Evolutionary conservation across 2,797 vertebrate genomes (phyloP), one percentile per base, ranked within the genome.

Genomic region (Squalus acanthias): DNA sequence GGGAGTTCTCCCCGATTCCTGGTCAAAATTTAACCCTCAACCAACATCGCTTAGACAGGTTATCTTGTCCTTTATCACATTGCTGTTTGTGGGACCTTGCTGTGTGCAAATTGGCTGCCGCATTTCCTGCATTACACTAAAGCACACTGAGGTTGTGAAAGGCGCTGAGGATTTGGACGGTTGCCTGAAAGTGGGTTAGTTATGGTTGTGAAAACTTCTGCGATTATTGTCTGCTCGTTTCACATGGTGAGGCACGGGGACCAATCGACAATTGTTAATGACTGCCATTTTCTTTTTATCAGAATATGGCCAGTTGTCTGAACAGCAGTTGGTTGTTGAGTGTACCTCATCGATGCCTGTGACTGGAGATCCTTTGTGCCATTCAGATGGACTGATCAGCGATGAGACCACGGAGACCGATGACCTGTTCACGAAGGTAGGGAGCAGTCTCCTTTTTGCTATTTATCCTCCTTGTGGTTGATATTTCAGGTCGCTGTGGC

Each of bases 401-500:
- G 96, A 97, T 24, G 98, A 99, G 96, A 97, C 98, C 0, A 98
- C 98, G 97, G 98, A 98, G 20, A 8, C 91, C 94, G 98, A 99
- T 96, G 97, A 97, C 95, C 96, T 98, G 97, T 99, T 99, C 97
- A 97, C 97, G 97, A 99, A 99, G 99, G 99, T 99, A 98, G 96
- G 97, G n/a, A 20, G n/a, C 24, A 93, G 63, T 24, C 5, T 93
- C n/a, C 91, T 69, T 93, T 82, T 60, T 39, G 7, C 91, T 24
- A 3, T 33, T 8, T 2, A 46, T 26, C 2, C 7, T 92, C 13
- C 79, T 46, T 39, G 12, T 46, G 13, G 39, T 85, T 82, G 15
- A 29, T 29, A 9, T 9, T 46, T 82, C 17, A 22, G 46, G 82
- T 85, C 82, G 0, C 29, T 8, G 9, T 0, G 72, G 15, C 33